These are phyloP conservation scores for Tetramorium alpestre DNA, from an alignment of 1,140 invertebrate genomes.

Conservation along the genomic window DNA sequence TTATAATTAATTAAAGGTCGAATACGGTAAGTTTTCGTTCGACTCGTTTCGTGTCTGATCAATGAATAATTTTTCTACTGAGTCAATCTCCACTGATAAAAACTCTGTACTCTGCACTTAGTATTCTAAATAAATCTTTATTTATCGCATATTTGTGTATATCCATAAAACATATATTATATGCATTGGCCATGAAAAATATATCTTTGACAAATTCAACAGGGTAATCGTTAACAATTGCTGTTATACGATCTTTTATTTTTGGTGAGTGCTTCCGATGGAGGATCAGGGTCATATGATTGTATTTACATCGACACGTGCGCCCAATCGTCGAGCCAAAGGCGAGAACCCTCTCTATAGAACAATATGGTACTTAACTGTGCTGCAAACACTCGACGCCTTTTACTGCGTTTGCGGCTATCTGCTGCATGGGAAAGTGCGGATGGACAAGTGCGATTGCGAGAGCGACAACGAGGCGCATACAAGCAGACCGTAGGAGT, in stretches of 20 bases:
- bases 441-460: background rate
- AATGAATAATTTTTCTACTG: constrained; percentile 24
- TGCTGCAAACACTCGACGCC: constrained; percentile 79
- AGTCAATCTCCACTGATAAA: background rate
- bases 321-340: constrained; percentile 56
- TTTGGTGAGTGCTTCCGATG: background rate
- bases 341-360: constrained; percentile 66
- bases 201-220: background rate
- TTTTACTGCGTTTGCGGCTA: constrained; percentile 79
- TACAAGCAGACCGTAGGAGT: background rate
- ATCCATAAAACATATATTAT: background rate
- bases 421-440: constrained; percentile 24
- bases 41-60: background rate
- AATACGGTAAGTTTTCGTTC: background rate
- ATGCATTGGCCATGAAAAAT: background rate
- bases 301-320: constrained; percentile 27
- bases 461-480: constrained; percentile 41
- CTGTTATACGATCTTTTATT: constrained; percentile 6
- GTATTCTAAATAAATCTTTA: background rate
- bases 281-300: background rate
- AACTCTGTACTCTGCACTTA: background rate
- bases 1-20: background rate
- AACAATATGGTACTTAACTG: constrained; percentile 80
- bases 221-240: background rate
- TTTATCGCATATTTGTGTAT: background rate